A percentile compares a stretch with the other conserved stretches of the same genome.
These are phyloP conservation scores for Hipposideros larvatus DNA, from an alignment of 2,797 vertebrate genomes.

Conservation along the genomic window DNA sequence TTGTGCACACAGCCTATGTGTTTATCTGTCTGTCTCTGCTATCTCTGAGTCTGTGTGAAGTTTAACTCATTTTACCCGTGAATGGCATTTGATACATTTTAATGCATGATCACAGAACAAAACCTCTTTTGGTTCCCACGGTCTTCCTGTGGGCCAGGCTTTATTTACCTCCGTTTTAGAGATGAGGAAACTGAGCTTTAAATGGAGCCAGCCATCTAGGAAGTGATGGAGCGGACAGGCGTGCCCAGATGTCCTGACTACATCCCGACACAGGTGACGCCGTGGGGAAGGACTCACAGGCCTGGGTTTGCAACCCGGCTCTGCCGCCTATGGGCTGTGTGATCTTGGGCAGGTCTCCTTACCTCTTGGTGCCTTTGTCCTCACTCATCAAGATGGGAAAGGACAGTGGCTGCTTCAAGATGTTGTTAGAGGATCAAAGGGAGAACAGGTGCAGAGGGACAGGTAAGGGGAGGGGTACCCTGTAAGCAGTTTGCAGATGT, in stretches of 20 bases:
- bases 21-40: too few species aligned
- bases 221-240: background rate
- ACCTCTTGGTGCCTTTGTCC: background rate
- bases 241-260: accelerated
- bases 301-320: background rate
- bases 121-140: accelerated
- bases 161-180: background rate
- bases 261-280: accelerated
- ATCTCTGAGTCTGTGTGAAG: background rate
- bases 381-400: background rate
- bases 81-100: accelerated
- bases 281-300: accelerated
- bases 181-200: background rate
- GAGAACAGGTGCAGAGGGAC: accelerated
- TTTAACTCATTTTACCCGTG: accelerated
- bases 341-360: background rate
- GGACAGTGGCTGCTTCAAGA: background rate
- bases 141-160: background rate
- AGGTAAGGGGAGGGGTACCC: accelerated
- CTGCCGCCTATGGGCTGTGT: accelerated
- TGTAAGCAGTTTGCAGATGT: background rate
- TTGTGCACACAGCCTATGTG: accelerated
- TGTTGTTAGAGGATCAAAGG: accelerated
- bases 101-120: accelerated
- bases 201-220: accelerated